Conservation (phyloP, 2,797 vertebrate species). For the Neosilurus mollespiculum region DNA sequence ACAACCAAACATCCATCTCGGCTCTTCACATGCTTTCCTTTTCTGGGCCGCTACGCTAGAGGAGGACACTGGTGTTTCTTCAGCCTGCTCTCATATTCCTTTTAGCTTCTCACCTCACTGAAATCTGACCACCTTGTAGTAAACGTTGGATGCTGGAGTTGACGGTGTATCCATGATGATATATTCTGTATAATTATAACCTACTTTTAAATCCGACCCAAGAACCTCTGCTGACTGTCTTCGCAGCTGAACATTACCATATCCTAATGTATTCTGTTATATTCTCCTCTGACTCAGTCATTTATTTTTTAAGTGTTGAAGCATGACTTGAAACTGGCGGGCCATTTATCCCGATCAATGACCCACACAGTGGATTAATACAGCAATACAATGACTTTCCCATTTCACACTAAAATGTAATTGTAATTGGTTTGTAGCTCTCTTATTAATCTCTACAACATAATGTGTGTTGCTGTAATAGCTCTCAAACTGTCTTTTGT, state of each 20-base stretch:
- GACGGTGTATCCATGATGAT: not conserved
- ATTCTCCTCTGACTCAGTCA: not conserved
- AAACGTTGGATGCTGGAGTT: not conserved
- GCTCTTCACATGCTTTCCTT: not conserved
- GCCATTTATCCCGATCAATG: conserved; percentile 38
- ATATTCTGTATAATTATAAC: not conserved
- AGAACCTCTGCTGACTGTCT: not conserved
- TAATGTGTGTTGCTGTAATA: conserved; percentile 47
- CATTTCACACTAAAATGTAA: conserved; percentile 32
- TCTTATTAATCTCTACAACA: conserved; percentile 44
- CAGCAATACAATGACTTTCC: conserved; percentile 32
- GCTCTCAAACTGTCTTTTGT: conserved; percentile 47
- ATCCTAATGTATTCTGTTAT: not conserved
- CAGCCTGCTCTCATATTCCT: not conserved
- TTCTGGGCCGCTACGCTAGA: not conserved
- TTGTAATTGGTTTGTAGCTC: conserved; percentile 38
- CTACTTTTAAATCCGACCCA: not conserved
- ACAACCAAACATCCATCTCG: not conserved
- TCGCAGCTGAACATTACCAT: not conserved
- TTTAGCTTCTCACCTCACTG: not conserved
- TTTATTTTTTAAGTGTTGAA: conserved; percentile 11
- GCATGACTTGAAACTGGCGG: conserved; percentile 30
- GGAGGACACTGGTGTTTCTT: not conserved
- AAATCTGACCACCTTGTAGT: not conserved
- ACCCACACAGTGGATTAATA: conserved; percentile 41